Percentiles rank a stretch among this genome's conserved stretches.
These are phyloP conservation scores for Mormyrops attenuatus DNA, from an alignment of 2,797 vertebrate species.

Conservation along the genomic window DNA sequence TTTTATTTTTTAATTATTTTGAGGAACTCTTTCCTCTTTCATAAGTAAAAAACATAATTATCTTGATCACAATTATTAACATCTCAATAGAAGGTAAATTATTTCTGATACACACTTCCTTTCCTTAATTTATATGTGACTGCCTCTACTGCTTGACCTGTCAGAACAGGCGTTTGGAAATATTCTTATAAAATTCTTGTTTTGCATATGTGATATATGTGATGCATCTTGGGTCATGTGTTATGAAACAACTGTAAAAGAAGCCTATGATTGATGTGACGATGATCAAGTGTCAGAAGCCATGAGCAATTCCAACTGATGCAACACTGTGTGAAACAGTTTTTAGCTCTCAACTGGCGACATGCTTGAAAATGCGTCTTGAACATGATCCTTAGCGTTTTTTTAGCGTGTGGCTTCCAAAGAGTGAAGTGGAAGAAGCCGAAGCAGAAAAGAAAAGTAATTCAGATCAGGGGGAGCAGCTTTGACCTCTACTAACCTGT, in stretches of 20 bases:
- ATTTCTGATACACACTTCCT: neutral
- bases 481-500: neutral
- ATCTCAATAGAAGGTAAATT: neutral
- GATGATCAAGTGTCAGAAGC: neutral
- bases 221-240: neutral
- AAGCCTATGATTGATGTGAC: neutral
- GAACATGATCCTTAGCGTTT: neutral
- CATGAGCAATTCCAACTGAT: neutral
- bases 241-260: neutral
- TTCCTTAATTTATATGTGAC: neutral
- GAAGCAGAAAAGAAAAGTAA: neutral
- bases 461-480: neutral
- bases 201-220: neutral
- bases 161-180: neutral
- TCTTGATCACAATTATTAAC: neutral
- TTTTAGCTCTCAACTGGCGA: neutral
- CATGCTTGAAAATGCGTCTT: neutral
- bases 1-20: neutral
- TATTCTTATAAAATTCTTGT: neutral
- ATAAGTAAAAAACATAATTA: neutral
- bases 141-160: constrained; percentile 15
- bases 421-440: neutral
- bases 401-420: neutral
- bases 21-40: neutral
- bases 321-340: neutral